Evolutionary conservation across 2,888 invertebrate genomes (phyloP).

Genomic region (Acleris literana): DNA sequence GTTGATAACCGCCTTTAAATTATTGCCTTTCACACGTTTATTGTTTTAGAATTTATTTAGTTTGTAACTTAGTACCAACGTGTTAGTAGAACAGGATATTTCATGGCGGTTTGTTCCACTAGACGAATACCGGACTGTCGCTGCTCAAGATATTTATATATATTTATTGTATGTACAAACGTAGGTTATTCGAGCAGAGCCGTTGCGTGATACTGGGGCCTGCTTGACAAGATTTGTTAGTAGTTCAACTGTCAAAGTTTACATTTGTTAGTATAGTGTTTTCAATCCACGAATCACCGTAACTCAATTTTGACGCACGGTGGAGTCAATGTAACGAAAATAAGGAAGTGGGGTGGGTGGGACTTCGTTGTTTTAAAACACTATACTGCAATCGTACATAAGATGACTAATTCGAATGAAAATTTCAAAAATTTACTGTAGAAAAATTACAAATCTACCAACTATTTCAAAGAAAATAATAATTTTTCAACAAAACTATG

Average conservation of each 20-base stretch:
- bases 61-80: conserved; percentile 9
- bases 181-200: conserved; percentile 48
- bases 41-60: conserved; percentile 32
- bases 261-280: too few relatives aligned
- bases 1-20: conserved; percentile 14
- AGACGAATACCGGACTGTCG: conserved; percentile 38
- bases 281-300: too few relatives aligned
- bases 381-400: too few relatives aligned
- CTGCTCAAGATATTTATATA: conserved; percentile 52
- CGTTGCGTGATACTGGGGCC: conserved; percentile 39
- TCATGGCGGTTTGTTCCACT: conserved; percentile 8
- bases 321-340: too few relatives aligned
- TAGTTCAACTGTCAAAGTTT: neutral
- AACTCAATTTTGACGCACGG: too few relatives aligned
- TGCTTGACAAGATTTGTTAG: conserved; percentile 18
- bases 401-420: too few relatives aligned
- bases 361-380: too few relatives aligned
- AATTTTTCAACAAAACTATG: conserved; percentile 30
- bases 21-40: conserved; percentile 18
- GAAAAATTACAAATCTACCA: too few relatives aligned
- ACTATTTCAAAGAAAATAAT: neutral
- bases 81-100: conserved; percentile 15
- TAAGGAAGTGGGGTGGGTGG: too few relatives aligned
- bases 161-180: conserved; percentile 51
- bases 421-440: too few relatives aligned